phyloP scores from a whole-genome alignment of 2,113 vertebrate species.

The Cathartes aura region DNA sequence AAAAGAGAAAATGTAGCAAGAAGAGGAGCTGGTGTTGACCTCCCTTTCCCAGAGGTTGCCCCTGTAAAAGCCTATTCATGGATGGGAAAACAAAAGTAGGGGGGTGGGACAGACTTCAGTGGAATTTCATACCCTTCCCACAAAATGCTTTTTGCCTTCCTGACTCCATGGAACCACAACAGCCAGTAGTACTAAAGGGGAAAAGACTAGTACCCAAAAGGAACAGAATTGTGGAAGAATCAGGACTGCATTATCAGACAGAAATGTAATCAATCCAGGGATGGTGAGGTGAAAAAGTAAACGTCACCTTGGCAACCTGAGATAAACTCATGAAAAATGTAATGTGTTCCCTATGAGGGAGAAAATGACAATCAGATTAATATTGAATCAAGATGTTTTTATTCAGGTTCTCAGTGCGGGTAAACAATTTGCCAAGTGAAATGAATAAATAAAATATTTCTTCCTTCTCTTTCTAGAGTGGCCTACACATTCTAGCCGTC shows the following conservation, averaged over 20 bases:
- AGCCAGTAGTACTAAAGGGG: background rate
- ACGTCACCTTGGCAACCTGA: background rate
- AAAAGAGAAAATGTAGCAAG: background rate
- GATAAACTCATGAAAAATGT: constrained; percentile 13
- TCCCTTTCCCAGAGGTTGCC: background rate
- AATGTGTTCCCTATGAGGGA: background rate
- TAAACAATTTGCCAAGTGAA: background rate
- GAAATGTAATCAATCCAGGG: background rate
- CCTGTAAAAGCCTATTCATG: background rate
- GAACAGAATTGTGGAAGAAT: background rate
- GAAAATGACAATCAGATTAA: constrained; percentile 4
- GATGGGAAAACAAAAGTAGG: background rate
- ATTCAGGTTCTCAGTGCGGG: background rate
- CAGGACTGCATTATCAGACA: background rate
- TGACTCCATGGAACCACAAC: background rate
- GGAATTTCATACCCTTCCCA: background rate
- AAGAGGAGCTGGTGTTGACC: background rate
- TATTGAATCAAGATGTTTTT: constrained; percentile 3
- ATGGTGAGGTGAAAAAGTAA: background rate
- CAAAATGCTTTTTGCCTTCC: background rate
- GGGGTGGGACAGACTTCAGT: background rate
- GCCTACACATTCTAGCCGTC: background rate
- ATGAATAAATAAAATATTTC: constrained; percentile 18
- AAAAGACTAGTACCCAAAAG: background rate
- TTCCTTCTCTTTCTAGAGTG: background rate